Percentiles rank a stretch among this genome's conserved stretches.
phyloP scores from a whole-genome alignment of 2,797 vertebrate genomes.

The Microctenopoma steveboyesi region DNA sequence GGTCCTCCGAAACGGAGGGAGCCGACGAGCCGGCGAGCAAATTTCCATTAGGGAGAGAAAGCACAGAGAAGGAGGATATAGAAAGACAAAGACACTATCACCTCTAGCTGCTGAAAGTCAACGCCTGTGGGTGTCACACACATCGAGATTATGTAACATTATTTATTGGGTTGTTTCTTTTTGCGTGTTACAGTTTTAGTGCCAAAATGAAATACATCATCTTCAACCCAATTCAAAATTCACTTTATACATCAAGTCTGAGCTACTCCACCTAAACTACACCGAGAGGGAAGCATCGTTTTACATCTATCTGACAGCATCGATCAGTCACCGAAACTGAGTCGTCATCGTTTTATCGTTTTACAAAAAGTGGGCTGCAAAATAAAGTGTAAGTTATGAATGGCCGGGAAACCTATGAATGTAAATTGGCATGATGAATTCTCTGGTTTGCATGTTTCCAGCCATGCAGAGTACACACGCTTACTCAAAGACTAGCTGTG shows the following conservation, averaged over 20 bases:
- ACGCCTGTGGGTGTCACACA: conserved; percentile 50
- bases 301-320: too few species aligned
- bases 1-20: conserved; percentile 47
- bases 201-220: conserved; percentile 5
- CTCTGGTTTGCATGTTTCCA: conserved; percentile 1
- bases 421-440: conserved; percentile 6
- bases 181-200: conserved; percentile 27
- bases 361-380: too few species aligned
- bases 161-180: conserved; percentile 31
- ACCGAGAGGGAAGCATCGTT: too few species aligned
- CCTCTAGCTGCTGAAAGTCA: conserved; percentile 41
- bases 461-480: not conserved
- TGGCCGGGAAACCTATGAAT: not conserved
- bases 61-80: conserved; percentile 26
- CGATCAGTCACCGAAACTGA: too few species aligned
- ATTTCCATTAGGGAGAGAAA: conserved; percentile 23
- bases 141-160: conserved; percentile 45
- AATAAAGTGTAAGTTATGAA: too few species aligned
- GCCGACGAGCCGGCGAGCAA: conserved; percentile 35
- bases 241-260: too few species aligned
- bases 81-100: conserved; percentile 32
- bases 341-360: too few species aligned
- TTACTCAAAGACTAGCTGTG: not conserved
- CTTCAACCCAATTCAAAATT: not conserved
- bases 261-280: too few species aligned